phyloP scores from a whole-genome alignment of 2,797 vertebrate genomes.

The Poeciliopsis turneri region DNA sequence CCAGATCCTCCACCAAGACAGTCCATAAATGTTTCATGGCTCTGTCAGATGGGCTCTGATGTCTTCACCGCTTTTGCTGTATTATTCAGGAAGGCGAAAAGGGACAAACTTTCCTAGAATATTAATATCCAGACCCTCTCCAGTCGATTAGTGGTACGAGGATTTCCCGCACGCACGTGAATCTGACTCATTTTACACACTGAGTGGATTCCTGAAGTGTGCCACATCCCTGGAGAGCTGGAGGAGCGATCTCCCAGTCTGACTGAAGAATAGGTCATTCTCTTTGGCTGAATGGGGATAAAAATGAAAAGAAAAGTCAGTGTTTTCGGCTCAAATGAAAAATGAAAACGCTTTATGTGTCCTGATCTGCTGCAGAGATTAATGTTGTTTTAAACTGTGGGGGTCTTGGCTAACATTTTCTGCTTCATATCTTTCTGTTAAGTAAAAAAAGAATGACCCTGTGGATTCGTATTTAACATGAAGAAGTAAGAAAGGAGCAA shows the following conservation, averaged over 20 bases:
- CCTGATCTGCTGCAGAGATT: not conserved
- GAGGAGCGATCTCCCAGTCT: constrained; percentile 27
- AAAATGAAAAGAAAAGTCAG: constrained; percentile 8
- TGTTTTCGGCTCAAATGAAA: constrained; percentile 10
- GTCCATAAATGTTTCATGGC: constrained; percentile 79
- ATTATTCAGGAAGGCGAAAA: constrained; percentile 79
- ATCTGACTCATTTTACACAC: constrained; percentile 40
- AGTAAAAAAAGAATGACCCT: constrained; percentile 2
- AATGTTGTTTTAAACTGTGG: not conserved
- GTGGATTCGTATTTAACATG: constrained; percentile 5
- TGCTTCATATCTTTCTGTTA: not conserved
- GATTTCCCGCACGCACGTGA: constrained; percentile 27
- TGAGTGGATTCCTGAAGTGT: constrained; percentile 48
- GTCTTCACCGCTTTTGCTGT: constrained; percentile 73
- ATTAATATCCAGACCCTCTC: constrained; percentile 61
- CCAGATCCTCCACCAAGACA: constrained; percentile 57
- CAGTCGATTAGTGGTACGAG: constrained; percentile 35
- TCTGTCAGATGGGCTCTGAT: constrained; percentile 77
- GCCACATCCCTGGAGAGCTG: constrained; percentile 50
- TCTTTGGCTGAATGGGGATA: constrained; percentile 12
- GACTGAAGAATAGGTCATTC: constrained; percentile 25
- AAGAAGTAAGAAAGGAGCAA: constrained; percentile 16
- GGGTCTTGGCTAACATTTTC: not conserved
- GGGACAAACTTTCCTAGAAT: constrained; percentile 76
- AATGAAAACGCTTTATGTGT: not conserved